Evolutionary conservation across 2,797 vertebrate genomes (phyloP).

Genomic region (Sciaenops ocellatus): DNA sequence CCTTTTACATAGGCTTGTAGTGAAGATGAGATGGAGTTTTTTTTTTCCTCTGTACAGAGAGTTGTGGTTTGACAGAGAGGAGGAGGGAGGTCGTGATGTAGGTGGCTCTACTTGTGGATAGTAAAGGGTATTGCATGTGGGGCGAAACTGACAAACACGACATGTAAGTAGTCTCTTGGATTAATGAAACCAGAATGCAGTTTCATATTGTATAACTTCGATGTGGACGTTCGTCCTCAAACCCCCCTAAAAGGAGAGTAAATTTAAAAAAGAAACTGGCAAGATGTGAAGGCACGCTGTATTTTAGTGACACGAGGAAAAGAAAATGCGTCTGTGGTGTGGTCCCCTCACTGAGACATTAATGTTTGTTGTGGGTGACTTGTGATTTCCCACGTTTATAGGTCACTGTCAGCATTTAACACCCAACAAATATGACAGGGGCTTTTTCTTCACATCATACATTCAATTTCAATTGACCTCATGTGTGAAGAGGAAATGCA

Average conservation of each 20-base stretch:
- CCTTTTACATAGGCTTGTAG: constrained; percentile 57
- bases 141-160: constrained; percentile 21
- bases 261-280: too few relatives aligned
- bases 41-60: constrained; percentile 28
- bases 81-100: constrained; percentile 50
- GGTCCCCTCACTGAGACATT: constrained; percentile 8
- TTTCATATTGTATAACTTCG: constrained; percentile 3
- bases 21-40: constrained; percentile 48
- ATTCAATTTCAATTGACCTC: background rate
- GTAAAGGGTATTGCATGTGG: background rate
- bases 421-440: constrained; percentile 48
- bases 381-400: constrained; percentile 66
- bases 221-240: fast-evolving
- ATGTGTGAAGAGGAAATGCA: constrained; percentile 4
- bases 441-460: constrained; percentile 47
- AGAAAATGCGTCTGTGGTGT: background rate
- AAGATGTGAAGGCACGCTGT: background rate
- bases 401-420: constrained; percentile 42
- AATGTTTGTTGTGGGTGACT: constrained; percentile 43
- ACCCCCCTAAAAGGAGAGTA: background rate
- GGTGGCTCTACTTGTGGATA: constrained; percentile 25
- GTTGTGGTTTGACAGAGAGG: constrained; percentile 60
- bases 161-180: background rate
- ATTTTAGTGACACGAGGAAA: background rate
- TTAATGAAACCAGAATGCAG: constrained; percentile 23